phyloP scores from a whole-genome alignment of 2,888 invertebrate genomes.

The Spilosoma lubricipeda region DNA sequence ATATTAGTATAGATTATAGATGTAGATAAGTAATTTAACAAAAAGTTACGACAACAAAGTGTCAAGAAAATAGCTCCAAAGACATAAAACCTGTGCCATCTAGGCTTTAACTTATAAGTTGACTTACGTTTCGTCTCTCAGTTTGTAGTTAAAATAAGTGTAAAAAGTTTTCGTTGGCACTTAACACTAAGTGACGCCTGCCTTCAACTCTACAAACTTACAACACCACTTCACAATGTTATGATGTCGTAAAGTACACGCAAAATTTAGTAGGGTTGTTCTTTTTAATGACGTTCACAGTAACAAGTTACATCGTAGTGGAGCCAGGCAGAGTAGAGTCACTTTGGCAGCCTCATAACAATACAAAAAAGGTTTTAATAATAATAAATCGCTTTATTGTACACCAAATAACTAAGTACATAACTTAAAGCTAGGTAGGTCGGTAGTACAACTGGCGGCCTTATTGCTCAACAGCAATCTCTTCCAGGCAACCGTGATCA shows the following conservation, averaged over 20 bases:
- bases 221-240: slow-evolving; percentile 31
- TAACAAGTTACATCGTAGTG: not conserved
- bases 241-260: slow-evolving; percentile 47
- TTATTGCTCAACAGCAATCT: too few relatives aligned
- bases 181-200: slow-evolving; percentile 18
- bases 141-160: not conserved
- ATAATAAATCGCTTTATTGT: too few relatives aligned
- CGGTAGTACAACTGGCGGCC: too few relatives aligned
- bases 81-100: not conserved
- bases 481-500: too few relatives aligned
- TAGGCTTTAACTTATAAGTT: not conserved
- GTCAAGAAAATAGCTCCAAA: not conserved
- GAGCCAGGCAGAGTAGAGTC: too few relatives aligned
- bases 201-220: slow-evolving; percentile 16
- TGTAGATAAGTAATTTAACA: too few relatives aligned
- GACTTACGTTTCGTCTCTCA: not conserved
- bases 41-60: not conserved
- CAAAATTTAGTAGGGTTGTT: slow-evolving; percentile 6
- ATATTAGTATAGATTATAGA: too few relatives aligned
- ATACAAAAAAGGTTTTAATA: too few relatives aligned
- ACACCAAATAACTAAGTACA: too few relatives aligned
- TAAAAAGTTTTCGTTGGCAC: slow-evolving; percentile 14
- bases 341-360: too few relatives aligned
- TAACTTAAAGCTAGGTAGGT: too few relatives aligned
- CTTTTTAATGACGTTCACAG: not conserved